Conservation (phyloP, 2,797 vertebrate genomes). For the Cephalopachus bancanus region DNA sequence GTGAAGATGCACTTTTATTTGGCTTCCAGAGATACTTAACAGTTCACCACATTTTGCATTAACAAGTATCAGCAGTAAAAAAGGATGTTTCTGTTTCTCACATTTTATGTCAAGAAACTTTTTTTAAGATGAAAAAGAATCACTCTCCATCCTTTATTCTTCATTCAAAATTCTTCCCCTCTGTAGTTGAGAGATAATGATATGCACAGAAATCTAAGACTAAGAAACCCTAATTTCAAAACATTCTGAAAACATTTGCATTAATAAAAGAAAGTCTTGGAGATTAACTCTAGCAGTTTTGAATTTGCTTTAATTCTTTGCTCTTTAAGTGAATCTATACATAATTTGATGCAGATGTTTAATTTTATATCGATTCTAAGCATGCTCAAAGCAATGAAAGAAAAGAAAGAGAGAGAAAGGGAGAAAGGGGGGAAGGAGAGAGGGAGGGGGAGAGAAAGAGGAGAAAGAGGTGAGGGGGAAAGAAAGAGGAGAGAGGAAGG, state of each 20-base stretch:
- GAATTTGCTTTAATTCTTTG: neutral
- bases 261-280: neutral
- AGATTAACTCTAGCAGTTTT: neutral
- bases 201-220: neutral
- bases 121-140: neutral
- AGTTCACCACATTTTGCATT: neutral
- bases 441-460: neutral
- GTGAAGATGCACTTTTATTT: rapidly evolving
- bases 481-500: neutral
- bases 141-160: neutral
- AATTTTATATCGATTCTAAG: neutral
- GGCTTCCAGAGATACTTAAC: neutral
- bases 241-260: neutral
- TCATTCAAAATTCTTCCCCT: neutral
- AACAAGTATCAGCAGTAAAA: neutral
- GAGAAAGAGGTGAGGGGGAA: neutral
- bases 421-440: neutral
- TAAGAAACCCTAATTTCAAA: neutral
- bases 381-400: neutral
- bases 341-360: neutral
- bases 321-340: neutral
- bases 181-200: neutral
- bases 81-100: neutral
- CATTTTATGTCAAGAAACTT: neutral
- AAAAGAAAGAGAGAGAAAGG: neutral